Base-by-base conservation (phyloP, 2,113 vertebrate species). In the Pteropus alecto region DNA sequence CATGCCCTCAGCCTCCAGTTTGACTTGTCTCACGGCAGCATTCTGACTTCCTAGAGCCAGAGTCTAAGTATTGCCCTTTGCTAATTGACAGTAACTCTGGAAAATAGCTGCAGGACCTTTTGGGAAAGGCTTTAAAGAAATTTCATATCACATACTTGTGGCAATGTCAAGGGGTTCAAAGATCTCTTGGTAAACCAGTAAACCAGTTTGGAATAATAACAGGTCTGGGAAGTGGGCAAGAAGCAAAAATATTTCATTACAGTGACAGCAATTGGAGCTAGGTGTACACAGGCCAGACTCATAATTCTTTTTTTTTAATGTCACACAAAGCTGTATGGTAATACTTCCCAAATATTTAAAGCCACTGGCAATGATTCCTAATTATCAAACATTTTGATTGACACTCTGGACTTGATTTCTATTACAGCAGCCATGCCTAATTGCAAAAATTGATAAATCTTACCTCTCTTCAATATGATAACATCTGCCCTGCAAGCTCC, bases 371-470 rank as follows among this genome's bases (percentile, higher is more conserved):
- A 10, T 85, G 30, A 67, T 71, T 95, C 56, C 68, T 93, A 65
- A 87, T 86, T 46, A 77, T 81, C 54, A 91, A 56, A 77, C 9
- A 79, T 68, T 97, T 79, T 79, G 41, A 84, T 73, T 63, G 71
- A 5, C 19, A 67, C 26, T 90, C n/a, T 76, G 48, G 26, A 38
- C n/a, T 87, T 92, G 28, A 46, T 83, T 87, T 84, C 71, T 74
- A 11, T 58, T 74, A 67, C 1, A 48, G 30, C 41, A 77, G 12
- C 26, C 30, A 70, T 76, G 11, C 41, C 60, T 51, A 58, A n/a
- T 54, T 74, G 33, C 43, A 79, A 93, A 79, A 73, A 86, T 28
- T 73, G 46, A 35, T 85, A 56, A 70, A 87, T 70, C 35, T 70
- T 84, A 84, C n/a, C 28, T 77, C 43, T 56, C 90, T 95, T 87